Conservation (phyloP, 2,113 vertebrate species). For the Merops nubicus region DNA sequence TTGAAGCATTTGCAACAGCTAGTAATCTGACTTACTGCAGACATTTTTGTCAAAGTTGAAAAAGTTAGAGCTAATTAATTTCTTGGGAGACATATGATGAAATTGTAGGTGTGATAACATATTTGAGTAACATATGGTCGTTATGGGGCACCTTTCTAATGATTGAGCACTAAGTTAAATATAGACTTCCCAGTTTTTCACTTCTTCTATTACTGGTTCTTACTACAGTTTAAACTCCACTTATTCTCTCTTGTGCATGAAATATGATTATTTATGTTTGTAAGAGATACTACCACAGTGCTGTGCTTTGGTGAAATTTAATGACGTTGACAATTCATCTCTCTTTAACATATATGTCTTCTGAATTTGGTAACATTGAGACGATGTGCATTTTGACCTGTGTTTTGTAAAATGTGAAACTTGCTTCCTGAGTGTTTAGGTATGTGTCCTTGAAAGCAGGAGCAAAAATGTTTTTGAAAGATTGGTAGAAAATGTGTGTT, state of each 20-base stretch:
- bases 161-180: constrained; percentile 81
- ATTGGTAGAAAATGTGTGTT: not conserved
- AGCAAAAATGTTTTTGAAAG: not conserved
- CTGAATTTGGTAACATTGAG: not conserved
- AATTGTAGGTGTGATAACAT: constrained; percentile 86
- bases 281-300: not conserved
- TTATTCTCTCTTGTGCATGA: constrained; percentile 35
- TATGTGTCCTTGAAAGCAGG: not conserved
- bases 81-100: constrained; percentile 85
- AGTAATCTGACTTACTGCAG: constrained; percentile 80
- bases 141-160: constrained; percentile 85
- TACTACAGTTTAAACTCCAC: constrained; percentile 62
- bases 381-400: not conserved
- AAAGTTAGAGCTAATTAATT: constrained; percentile 87
- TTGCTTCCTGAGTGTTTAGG: not conserved
- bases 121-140: constrained; percentile 86
- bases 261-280: constrained; percentile 24
- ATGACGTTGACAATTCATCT: not conserved
- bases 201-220: constrained; percentile 70
- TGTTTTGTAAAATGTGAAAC: not conserved
- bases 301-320: not conserved
- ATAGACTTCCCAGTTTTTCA: constrained; percentile 73
- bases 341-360: not conserved
- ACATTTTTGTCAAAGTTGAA: constrained; percentile 87
- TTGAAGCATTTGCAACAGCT: constrained; percentile 79